A percentile compares a stretch with the other conserved stretches of the same genome.
Conservation (phyloP, 2,113 vertebrate species). For the Nothoprocta perdicaria region DNA sequence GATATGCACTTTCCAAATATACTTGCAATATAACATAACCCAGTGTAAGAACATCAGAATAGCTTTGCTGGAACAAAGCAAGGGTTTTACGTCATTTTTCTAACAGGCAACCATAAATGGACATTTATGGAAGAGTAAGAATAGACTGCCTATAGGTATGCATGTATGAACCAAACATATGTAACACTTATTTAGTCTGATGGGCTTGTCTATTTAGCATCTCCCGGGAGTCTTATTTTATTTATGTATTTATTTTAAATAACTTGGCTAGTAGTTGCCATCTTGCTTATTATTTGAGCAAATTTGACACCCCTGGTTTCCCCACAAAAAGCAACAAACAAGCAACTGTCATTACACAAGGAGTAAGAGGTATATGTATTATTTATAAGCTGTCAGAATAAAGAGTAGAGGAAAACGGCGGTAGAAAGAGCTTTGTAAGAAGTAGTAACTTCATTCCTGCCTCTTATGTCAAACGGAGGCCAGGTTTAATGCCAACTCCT, state of each 20-base stretch:
- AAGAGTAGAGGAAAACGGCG: neutral
- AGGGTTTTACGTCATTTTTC: neutral
- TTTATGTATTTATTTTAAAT: neutral
- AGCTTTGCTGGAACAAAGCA: neutral
- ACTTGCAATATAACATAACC: too few species aligned
- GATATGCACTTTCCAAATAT: neutral
- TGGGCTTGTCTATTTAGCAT: neutral
- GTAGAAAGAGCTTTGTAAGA: neutral
- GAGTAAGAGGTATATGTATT: neutral
- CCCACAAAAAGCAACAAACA: neutral
- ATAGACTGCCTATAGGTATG: too few species aligned
- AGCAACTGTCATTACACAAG: neutral
- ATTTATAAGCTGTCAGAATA: neutral
- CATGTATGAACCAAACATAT: fast-evolving
- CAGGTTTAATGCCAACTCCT: neutral
- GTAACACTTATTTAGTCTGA: neutral
- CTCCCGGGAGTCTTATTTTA: neutral
- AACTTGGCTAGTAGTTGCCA: neutral
- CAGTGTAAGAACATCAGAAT: fast-evolving
- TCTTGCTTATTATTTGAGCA: neutral
- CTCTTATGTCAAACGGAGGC: neutral
- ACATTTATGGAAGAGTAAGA: neutral
- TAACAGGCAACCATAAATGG: neutral
- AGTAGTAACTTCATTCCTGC: neutral
- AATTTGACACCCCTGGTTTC: neutral